These are phyloP conservation scores for Molossus alvarezi DNA, from an alignment of 2,797 vertebrate genomes.

Conservation along the genomic window DNA sequence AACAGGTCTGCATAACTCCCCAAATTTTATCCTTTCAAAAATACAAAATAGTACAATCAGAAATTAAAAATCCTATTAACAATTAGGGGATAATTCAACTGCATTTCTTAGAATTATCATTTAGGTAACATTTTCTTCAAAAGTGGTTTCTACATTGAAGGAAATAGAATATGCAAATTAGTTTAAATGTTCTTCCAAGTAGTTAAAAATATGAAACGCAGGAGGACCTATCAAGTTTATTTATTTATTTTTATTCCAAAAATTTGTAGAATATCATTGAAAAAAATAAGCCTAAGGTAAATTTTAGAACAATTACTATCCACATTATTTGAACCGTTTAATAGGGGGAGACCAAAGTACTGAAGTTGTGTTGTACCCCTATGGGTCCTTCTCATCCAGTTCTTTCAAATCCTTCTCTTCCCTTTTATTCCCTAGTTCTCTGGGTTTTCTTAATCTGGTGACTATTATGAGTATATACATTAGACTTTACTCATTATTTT, in stretches of 20 bases:
- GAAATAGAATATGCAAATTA: conserved; percentile 22
- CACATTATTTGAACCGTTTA: neutral
- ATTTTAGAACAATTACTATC: neutral
- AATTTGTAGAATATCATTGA: neutral
- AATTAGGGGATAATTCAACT: neutral
- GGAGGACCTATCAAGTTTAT: neutral
- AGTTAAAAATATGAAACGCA: conserved; percentile 23
- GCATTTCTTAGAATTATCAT: neutral
- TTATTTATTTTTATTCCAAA: neutral
- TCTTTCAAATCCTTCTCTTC: neutral
- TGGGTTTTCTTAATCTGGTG: neutral
- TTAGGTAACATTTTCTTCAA: conserved; percentile 36
- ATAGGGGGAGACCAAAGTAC: neutral
- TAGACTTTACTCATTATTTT: neutral
- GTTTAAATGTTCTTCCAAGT: conserved; percentile 14
- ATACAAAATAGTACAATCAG: neutral
- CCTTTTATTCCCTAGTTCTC: neutral
- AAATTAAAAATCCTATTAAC: conserved; percentile 24
- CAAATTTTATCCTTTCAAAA: conserved; percentile 33
- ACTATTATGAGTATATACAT: neutral
- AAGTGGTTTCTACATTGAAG: conserved; percentile 24
- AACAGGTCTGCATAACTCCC: neutral
- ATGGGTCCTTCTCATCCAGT: neutral
- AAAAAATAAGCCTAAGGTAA: neutral
- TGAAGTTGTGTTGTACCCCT: neutral